Evolutionary conservation across 2,888 invertebrate species (phyloP).

Genomic region (Drosophila lutescens): DNA sequence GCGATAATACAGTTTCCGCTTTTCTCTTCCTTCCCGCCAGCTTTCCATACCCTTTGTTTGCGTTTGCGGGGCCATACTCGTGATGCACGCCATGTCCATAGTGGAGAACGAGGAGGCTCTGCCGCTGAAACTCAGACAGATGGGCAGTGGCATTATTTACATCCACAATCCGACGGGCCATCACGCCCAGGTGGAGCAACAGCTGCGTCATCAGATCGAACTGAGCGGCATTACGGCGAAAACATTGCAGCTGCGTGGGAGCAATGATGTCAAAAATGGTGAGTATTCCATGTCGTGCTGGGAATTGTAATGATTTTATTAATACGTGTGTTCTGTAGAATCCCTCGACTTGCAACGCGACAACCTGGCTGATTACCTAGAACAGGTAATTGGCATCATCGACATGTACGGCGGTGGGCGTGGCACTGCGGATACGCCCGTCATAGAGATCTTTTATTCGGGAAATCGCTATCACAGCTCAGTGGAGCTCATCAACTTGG

Average conservation of each 20-base stretch:
- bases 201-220: constrained; percentile 68
- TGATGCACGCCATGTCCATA: constrained; percentile 75
- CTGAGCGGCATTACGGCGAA: constrained; percentile 58
- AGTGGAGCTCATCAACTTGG: constrained; percentile 85
- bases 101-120: constrained; percentile 67
- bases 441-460: constrained; percentile 83
- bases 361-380: constrained; percentile 80
- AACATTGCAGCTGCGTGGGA: constrained; percentile 43
- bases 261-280: constrained; percentile 50
- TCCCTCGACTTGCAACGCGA: constrained; percentile 73
- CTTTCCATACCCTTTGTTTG: constrained; percentile 68
- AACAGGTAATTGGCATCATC: constrained; percentile 80
- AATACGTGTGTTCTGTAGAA: constrained; percentile 52
- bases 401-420: constrained; percentile 48
- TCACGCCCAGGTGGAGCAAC: constrained; percentile 51
- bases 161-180: constrained; percentile 59
- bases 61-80: constrained; percentile 65
- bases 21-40: constrained; percentile 50
- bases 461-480: constrained; percentile 85
- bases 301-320: background rate
- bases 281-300: background rate
- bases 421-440: constrained; percentile 58
- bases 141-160: constrained; percentile 71
- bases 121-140: constrained; percentile 68
- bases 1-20: no score